Percentiles rank a stretch among this genome's conserved stretches.
phyloP scores from a whole-genome alignment of 1,140 invertebrate genomes.

The Bilobella aurantiaca region DNA sequence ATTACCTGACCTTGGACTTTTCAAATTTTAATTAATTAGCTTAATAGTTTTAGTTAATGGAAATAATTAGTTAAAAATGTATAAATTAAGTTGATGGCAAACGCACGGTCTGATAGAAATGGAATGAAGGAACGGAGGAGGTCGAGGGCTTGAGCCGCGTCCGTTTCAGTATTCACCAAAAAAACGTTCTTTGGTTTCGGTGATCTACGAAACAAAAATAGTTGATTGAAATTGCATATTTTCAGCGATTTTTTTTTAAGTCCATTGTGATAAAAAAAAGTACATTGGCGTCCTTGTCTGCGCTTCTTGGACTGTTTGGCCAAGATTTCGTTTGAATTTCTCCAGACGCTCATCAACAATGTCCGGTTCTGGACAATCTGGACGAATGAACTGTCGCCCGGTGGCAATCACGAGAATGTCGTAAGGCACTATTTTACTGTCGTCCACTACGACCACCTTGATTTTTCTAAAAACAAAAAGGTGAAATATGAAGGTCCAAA shows the following conservation, averaged over 20 bases:
- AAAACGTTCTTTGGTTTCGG: conserved; percentile 49
- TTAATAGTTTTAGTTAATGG: not conserved
- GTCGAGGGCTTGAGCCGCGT: conserved; percentile 40
- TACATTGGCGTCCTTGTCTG: conserved; percentile 34
- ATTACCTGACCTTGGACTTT: conserved; percentile 40
- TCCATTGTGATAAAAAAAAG: too few relatives aligned
- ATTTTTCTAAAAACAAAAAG: conserved; percentile 40
- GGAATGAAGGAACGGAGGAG: conserved; percentile 17
- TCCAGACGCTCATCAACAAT: conserved; percentile 16
- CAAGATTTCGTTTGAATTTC: conserved; percentile 10
- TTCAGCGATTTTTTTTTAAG: too few relatives aligned
- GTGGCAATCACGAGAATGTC: conserved; percentile 52
- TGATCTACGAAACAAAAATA: too few relatives aligned
- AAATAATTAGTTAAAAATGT: not conserved
- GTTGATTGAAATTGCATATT: too few relatives aligned
- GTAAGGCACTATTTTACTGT: conserved; percentile 46
- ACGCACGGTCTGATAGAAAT: conserved; percentile 14
- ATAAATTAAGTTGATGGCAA: not conserved
- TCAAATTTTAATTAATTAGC: not conserved
- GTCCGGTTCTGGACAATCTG: conserved; percentile 23
- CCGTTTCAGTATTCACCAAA: conserved; percentile 47
- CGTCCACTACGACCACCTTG: conserved; percentile 47
- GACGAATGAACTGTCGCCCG: conserved; percentile 47
- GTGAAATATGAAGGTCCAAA: not conserved
- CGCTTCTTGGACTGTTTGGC: not conserved